phyloP scores from a whole-genome alignment of 64 coral and sea anemone species.

The Pocillopora damicornis region DNA sequence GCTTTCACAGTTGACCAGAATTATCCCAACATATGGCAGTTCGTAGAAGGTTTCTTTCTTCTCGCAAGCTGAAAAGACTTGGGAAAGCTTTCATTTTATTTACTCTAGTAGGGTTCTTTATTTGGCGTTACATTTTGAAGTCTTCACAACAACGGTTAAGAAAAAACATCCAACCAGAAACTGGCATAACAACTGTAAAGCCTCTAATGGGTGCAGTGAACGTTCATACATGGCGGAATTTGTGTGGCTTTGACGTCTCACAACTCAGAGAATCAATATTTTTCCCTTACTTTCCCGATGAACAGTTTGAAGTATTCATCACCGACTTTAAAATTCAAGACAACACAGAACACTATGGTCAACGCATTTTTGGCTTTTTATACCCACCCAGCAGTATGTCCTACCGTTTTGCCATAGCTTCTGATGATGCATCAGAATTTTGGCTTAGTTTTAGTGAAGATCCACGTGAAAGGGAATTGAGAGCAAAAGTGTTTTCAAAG shows the following conservation, averaged over 20 bases:
- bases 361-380: conserved; percentile 52
- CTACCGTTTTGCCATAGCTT: conserved; percentile 56
- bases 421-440: conserved; percentile 62
- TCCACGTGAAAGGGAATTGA: conserved; percentile 15
- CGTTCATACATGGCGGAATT: not conserved
- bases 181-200: not conserved
- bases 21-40: not conserved
- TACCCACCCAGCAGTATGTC: conserved; percentile 20
- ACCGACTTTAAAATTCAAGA: conserved; percentile 3
- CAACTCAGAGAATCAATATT: not conserved
- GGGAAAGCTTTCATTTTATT: not conserved
- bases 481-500: conserved; percentile 46
- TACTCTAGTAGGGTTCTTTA: not conserved
- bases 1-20: too few relatives aligned
- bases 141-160: not conserved
- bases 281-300: conserved; percentile 8
- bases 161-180: not conserved
- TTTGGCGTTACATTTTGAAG: not conserved
- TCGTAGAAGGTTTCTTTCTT: not conserved
- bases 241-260: not conserved
- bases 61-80: not conserved
- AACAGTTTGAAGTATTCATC: not conserved
- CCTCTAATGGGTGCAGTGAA: not conserved
- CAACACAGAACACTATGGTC: not conserved
- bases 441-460: conserved; percentile 67